Evolutionary conservation across 2,888 invertebrate genomes (phyloP).

Genomic region (Lumbricus terrestris): DNA sequence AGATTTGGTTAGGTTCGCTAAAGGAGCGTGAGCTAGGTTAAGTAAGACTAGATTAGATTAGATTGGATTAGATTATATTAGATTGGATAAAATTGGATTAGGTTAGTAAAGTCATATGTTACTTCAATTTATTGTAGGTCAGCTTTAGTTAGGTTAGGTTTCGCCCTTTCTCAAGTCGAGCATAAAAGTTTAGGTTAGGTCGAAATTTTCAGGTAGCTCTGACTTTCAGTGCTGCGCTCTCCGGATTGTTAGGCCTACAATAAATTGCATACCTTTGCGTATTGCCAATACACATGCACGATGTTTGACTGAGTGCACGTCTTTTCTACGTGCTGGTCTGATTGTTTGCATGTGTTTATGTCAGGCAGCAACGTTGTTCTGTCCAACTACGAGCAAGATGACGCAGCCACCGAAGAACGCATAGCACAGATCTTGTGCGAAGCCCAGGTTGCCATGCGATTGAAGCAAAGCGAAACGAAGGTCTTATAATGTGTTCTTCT

Average conservation of each 20-base stretch:
- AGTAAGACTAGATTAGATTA: background rate
- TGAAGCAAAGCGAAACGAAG: slow-evolving; percentile 44
- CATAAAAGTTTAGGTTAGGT: too few species aligned
- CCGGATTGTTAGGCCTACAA: too few species aligned
- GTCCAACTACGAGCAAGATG: slow-evolving; percentile 44
- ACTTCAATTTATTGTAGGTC: background rate
- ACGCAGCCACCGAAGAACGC: slow-evolving; percentile 75
- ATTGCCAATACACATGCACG: background rate
- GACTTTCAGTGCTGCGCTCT: too few species aligned
- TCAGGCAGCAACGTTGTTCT: slow-evolving; percentile 21
- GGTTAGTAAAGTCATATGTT: background rate
- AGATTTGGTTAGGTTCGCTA: too few species aligned
- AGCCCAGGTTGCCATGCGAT: slow-evolving; percentile 79
- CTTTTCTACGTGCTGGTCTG: background rate
- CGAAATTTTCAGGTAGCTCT: too few species aligned
- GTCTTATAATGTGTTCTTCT: slow-evolving; percentile 32
- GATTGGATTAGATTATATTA: background rate
- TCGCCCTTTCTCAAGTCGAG: background rate
- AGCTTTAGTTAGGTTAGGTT: too few species aligned
- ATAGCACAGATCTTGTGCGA: slow-evolving; percentile 90
- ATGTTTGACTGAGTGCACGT: background rate
- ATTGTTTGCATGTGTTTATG: background rate
- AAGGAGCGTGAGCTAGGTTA: too few species aligned
- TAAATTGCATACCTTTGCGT: background rate
- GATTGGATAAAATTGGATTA: too few species aligned